These are phyloP conservation scores for Sapajus apella DNA, from an alignment of 2,113 vertebrate species.

Conservation along the genomic window DNA sequence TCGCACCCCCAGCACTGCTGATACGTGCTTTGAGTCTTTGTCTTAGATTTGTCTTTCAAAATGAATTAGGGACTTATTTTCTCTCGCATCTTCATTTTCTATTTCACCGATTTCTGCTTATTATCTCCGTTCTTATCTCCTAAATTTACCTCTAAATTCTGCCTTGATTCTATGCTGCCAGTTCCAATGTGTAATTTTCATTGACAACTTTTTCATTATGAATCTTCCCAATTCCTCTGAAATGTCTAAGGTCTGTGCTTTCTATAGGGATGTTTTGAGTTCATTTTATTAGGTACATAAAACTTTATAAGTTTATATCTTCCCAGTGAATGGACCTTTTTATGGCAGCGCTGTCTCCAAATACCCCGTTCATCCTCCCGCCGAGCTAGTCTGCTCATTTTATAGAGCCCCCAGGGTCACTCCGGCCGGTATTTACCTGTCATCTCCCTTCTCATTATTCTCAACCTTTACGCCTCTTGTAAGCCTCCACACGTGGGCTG, in stretches of 20 bases:
- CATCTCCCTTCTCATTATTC: not conserved
- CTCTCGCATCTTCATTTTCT: not conserved
- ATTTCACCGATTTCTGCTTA: not conserved
- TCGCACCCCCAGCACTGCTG: no score
- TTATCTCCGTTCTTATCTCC: not conserved
- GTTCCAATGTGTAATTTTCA: not conserved
- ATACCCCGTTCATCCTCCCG: no score
- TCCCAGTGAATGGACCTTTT: not conserved
- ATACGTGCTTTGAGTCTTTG: not conserved
- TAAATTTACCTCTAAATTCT: not conserved
- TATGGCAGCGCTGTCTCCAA: not conserved
- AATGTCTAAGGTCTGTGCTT: not conserved
- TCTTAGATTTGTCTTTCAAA: not conserved
- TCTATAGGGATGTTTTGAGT: not conserved
- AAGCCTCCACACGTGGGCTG: fast-evolving
- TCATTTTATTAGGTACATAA: not conserved
- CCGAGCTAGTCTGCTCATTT: not conserved
- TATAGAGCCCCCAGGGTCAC: fast-evolving
- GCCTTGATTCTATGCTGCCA: not conserved
- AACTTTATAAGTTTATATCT: not conserved
- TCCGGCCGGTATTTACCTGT: not conserved
- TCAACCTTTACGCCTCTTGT: not conserved
- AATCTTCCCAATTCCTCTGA: not conserved
- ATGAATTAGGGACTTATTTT: not conserved
- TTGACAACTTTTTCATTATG: not conserved